phyloP scores from a whole-genome alignment of 2,888 invertebrate genomes.

The Microchrysa polita region DNA sequence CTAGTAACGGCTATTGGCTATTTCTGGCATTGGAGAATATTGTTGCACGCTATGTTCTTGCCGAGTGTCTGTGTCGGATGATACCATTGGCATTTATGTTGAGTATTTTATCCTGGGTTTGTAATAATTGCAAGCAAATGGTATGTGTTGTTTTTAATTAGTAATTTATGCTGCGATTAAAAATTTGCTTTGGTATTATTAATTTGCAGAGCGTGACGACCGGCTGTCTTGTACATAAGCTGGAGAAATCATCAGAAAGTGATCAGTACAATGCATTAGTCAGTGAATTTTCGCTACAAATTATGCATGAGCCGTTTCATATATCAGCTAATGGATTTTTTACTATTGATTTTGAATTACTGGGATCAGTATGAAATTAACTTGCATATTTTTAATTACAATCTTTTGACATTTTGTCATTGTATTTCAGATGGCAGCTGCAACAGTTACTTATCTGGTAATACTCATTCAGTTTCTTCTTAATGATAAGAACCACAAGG shows the following conservation, averaged over 20 bases:
- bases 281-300: constrained; percentile 61
- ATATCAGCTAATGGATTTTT: constrained; percentile 63
- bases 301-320: constrained; percentile 60
- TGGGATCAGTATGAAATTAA: constrained; percentile 58
- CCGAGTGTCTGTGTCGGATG: constrained; percentile 52
- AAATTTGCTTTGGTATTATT: not conserved
- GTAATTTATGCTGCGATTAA: no score
- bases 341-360: constrained; percentile 58
- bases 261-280: constrained; percentile 61
- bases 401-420: constrained; percentile 9
- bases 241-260: constrained; percentile 58
- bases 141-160: constrained; percentile 52
- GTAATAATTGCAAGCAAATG: constrained; percentile 55
- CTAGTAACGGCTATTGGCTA: constrained; percentile 60
- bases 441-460: constrained; percentile 60
- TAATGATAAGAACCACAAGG: constrained; percentile 53
- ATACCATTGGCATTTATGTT: constrained; percentile 52
- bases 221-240: constrained; percentile 60
- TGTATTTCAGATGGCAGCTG: constrained; percentile 58
- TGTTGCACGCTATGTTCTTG: constrained; percentile 19
- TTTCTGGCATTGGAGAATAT: constrained; percentile 52
- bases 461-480: constrained; percentile 63
- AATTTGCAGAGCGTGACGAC: constrained; percentile 59
- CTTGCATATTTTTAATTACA: not conserved
- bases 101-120: constrained; percentile 53